These are phyloP conservation scores for Timema cristinae DNA, from an alignment of 2,888 invertebrate species.

Conservation along the genomic window DNA sequence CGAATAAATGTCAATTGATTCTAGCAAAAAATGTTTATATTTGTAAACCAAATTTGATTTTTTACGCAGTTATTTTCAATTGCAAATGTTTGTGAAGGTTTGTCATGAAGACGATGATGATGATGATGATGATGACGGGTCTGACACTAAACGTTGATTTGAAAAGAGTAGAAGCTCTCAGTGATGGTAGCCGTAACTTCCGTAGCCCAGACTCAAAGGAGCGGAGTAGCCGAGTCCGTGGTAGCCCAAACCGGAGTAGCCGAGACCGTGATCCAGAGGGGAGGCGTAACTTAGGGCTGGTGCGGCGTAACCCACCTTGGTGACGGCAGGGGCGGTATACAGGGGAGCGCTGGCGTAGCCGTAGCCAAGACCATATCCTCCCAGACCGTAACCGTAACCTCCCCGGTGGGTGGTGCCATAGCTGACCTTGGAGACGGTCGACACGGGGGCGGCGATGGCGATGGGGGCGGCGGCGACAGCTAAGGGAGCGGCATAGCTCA, in stretches of 20 bases:
- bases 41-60: too few species aligned
- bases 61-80: too few species aligned
- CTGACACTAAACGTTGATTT: too few species aligned
- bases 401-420: neutral
- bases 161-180: neutral
- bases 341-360: neutral
- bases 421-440: neutral
- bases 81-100: too few species aligned
- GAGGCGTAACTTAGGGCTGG: constrained; percentile 2
- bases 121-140: too few species aligned
- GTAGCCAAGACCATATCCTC: constrained; percentile 17
- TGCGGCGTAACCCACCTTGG: constrained; percentile 6
- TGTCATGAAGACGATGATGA: too few species aligned
- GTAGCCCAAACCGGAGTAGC: constrained; percentile 30
- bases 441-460: constrained; percentile 1
- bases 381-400: neutral
- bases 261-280: constrained; percentile 18
- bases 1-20: too few species aligned
- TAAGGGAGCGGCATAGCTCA: constrained; percentile 8
- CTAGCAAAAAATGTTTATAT: too few species aligned
- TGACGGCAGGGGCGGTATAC: neutral
- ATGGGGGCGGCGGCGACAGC: constrained; percentile 7
- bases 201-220: constrained; percentile 33
- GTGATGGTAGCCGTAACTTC: constrained; percentile 21
- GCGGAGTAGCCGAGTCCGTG: constrained; percentile 32